phyloP scores from a whole-genome alignment of 1,140 invertebrate species.

The Cotesia chilonis region DNA sequence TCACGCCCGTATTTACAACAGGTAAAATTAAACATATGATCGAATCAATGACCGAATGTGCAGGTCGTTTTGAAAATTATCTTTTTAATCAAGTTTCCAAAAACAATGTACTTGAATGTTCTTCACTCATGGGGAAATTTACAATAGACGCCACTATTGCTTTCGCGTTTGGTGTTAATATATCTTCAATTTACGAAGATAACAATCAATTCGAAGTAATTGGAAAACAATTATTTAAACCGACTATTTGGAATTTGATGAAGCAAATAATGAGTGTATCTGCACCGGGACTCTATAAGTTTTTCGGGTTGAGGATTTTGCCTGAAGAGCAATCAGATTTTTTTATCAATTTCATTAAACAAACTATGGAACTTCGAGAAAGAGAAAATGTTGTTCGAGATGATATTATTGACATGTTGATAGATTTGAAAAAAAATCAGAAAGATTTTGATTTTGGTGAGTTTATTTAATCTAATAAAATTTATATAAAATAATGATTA shows the following conservation, averaged over 20 bases:
- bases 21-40: conserved; percentile 61
- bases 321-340: neutral
- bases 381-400: conserved; percentile 55
- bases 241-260: neutral
- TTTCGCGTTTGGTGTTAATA: no score
- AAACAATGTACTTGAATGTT: conserved; percentile 38
- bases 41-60: conserved; percentile 45
- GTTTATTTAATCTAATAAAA: no score
- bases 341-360: conserved; percentile 18
- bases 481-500: no score
- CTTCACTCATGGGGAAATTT: no score
- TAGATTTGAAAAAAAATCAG: conserved; percentile 47
- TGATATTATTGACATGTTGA: conserved; percentile 67
- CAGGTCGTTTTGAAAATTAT: conserved; percentile 42
- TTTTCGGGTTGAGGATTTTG: neutral
- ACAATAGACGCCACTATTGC: no score
- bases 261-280: neutral
- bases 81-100: conserved; percentile 33
- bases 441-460: conserved; percentile 25
- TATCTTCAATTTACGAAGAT: no score
- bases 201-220: conserved; percentile 57
- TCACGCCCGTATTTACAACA: conserved; percentile 60
- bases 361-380: conserved; percentile 61
- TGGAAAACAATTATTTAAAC: conserved; percentile 49
- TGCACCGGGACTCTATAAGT: neutral